These are phyloP conservation scores for Epicauta chinensis DNA, from an alignment of 1,140 invertebrate species.

Conservation along the genomic window DNA sequence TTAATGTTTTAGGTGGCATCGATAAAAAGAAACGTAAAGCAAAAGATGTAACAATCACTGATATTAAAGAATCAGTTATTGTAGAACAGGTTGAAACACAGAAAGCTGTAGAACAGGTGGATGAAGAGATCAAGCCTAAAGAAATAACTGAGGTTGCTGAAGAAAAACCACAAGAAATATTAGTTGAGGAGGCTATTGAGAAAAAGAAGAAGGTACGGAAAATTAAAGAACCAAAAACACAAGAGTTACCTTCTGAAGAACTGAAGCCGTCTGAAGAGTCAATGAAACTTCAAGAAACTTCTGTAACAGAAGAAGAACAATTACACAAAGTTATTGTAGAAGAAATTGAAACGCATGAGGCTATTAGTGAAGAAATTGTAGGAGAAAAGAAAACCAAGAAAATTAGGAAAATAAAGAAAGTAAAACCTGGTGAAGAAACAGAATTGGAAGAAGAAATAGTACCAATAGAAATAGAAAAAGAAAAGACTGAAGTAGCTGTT, in stretches of 20 bases:
- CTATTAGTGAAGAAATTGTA: constrained; percentile 39
- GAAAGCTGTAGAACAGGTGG: constrained; percentile 31
- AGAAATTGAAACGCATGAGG: constrained; percentile 16
- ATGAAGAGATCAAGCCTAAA: constrained; percentile 31
- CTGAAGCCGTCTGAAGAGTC: constrained; percentile 15
- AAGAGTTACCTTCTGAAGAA: constrained; percentile 7
- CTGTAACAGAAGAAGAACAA: constrained; percentile 30
- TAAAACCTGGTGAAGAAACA: constrained; percentile 13
- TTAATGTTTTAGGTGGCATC: constrained; percentile 26
- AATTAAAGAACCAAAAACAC: constrained; percentile 14
- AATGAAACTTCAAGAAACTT: constrained; percentile 28
- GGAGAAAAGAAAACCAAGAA: constrained; percentile 32
- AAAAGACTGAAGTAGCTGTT: background rate
- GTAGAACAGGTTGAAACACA: constrained; percentile 31
- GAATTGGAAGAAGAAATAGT: constrained; percentile 10
- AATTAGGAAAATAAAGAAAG: constrained; percentile 33
- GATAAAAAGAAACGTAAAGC: constrained; percentile 13
- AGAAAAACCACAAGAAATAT: constrained; percentile 20
- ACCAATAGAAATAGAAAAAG: constrained; percentile 3
- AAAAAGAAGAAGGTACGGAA: constrained; percentile 33
- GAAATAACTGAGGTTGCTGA: constrained; percentile 35
- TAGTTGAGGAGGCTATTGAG: background rate
- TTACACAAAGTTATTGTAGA: constrained; percentile 21
- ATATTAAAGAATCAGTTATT: constrained; percentile 29
- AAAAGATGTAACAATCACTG: constrained; percentile 23